These are phyloP conservation scores for Pagetopsis macropterus DNA, from an alignment of 2,797 vertebrate genomes.

Conservation along the genomic window DNA sequence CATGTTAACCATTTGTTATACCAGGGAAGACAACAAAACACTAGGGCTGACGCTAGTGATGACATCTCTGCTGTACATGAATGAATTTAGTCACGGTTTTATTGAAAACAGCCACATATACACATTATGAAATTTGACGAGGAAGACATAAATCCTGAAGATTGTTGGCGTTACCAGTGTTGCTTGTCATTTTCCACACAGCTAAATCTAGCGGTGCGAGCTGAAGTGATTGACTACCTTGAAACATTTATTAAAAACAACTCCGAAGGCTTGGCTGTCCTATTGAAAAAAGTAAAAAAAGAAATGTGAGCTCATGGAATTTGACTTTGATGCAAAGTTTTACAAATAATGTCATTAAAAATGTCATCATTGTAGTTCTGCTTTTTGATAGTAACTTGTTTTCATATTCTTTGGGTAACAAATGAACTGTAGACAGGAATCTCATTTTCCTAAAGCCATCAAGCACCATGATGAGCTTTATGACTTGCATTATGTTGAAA, in stretches of 20 bases:
- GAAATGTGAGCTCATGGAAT: conserved; percentile 62
- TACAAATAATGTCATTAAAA: conserved; percentile 79
- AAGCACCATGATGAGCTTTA: conserved; percentile 36
- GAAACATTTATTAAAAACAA: conserved; percentile 46
- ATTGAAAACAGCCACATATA: conserved; percentile 36
- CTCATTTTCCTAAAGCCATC: conserved; percentile 27
- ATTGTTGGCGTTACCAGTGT: conserved; percentile 48
- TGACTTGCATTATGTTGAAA: conserved; percentile 42
- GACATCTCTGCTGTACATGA: conserved; percentile 47
- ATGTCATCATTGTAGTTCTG: conserved; percentile 72
- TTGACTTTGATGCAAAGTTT: conserved; percentile 79
- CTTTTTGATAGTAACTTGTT: conserved; percentile 41
- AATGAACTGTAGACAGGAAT: conserved; percentile 14
- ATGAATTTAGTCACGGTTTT: conserved; percentile 33
- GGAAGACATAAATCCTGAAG: conserved; percentile 39
- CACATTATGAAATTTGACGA: conserved; percentile 31
- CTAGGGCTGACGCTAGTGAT: conserved; percentile 3
- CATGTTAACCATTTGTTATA: conserved; percentile 33
- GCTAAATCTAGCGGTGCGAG: conserved; percentile 52
- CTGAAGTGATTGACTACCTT: conserved; percentile 60
- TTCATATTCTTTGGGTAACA: conserved; percentile 2
- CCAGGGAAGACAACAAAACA: conserved; percentile 8
- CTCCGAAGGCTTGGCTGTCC: conserved; percentile 64
- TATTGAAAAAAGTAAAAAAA: conserved; percentile 39
- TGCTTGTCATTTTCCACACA: conserved; percentile 73